Conservation (phyloP, 2,888 invertebrate genomes). For the Brenthis hecate region DNA sequence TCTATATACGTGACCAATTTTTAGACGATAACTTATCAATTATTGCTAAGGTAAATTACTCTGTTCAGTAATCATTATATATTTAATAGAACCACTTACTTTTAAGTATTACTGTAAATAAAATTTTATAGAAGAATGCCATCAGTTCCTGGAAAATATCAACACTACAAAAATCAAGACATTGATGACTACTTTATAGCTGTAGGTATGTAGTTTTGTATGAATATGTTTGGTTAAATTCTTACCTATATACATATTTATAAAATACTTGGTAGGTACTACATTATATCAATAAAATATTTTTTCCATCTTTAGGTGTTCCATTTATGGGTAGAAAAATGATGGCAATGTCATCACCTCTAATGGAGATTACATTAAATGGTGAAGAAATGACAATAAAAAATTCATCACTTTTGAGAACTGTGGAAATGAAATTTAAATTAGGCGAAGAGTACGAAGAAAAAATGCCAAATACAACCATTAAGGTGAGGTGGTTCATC, state of each 20-base stretch:
- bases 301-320: slow-evolving; percentile 71
- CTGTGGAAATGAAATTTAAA: slow-evolving; percentile 78
- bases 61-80: slow-evolving; percentile 1
- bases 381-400: slow-evolving; percentile 83
- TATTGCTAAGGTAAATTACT: slow-evolving; percentile 3
- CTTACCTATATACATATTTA: background rate
- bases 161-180: slow-evolving; percentile 85
- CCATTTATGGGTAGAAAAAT: slow-evolving; percentile 85
- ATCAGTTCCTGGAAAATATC: slow-evolving; percentile 83
- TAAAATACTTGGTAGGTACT: background rate
- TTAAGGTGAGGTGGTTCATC: slow-evolving; percentile 60
- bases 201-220: slow-evolving; percentile 74
- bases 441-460: slow-evolving; percentile 85
- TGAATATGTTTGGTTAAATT: background rate
- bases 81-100: too few relatives aligned
- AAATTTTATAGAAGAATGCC: slow-evolving; percentile 65
- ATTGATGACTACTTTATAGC: slow-evolving; percentile 85
- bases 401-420: slow-evolving; percentile 80
- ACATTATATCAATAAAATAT: background rate
- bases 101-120: too few relatives aligned
- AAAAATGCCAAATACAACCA: slow-evolving; percentile 79
- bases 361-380: slow-evolving; percentile 81
- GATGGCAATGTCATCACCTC: slow-evolving; percentile 83
- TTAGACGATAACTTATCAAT: slow-evolving; percentile 30
- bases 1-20: slow-evolving; percentile 36